Evolutionary conservation across 1,140 invertebrate species (phyloP), one percentile per base, ranked within the genome.

Genomic region (Brachionus rotundiformis): DNA sequence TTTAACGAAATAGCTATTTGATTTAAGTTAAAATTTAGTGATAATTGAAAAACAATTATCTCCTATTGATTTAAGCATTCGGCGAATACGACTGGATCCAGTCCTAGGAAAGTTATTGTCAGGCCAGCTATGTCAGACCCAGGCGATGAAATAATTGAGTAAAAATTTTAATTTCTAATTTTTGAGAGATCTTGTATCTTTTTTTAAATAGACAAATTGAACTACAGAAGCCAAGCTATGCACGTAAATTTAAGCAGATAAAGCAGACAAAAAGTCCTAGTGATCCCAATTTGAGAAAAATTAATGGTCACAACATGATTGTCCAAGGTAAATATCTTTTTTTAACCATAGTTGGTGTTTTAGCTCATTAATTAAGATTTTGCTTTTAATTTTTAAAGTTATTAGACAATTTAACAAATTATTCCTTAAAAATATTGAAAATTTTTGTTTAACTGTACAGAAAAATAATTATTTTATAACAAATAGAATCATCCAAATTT

Each of bases 121-220:
- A 79, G 31, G 19, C 47, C 44, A 13, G 23, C 76, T 59, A 7
- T 33, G 19, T 79, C 76, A n/a, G 76, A 79, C n/a, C 76, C 76
- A 59, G 76, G 76, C 27, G 76, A 79, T 23, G 76, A 79, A 39
- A 16, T 41, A 23, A 79, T 79, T 11, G 76, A 79, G 76, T 79
- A 79, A 79, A 33, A n/a, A n/a, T 54, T 29, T 39, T 31, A 0
- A 44, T 4, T 25, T 77, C 13, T 11, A 3, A n/a, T 1, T 77
- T 25, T 5, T 2, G 11, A 19, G 1, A 8, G 33, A 10, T 10
- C 1, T 19, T 23, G 49, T 47, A 16, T 23, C 16, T 31, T 49
- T 23, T 25, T 77, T 77, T n/a, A 47, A 71, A 13, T 16, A 79
- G 76, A 79, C 29, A 79, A 79, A 79, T 79, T 23, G 76, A 79